These are phyloP conservation scores for Drosophila ercepeae DNA, from an alignment of 1,140 invertebrate genomes.

Conservation along the genomic window DNA sequence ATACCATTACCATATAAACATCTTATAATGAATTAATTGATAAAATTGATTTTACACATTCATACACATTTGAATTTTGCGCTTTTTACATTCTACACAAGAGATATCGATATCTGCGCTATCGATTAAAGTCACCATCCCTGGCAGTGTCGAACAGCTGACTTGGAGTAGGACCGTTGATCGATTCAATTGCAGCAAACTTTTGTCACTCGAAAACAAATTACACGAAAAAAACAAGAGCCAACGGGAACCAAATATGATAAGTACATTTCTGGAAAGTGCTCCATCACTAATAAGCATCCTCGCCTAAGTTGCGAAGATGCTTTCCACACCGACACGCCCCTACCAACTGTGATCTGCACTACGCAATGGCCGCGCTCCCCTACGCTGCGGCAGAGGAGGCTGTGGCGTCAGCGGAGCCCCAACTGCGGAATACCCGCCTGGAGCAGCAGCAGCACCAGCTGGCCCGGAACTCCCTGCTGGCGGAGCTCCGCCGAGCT, in stretches of 20 bases:
- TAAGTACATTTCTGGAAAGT: background rate
- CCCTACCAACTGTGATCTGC: background rate
- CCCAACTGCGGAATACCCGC: conserved; percentile 7
- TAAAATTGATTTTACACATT: too few relatives aligned
- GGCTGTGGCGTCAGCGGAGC: conserved; percentile 1
- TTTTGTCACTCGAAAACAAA: background rate
- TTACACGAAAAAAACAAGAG: background rate
- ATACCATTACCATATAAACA: too few relatives aligned
- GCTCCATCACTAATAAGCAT: background rate
- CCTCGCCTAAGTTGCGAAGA: background rate
- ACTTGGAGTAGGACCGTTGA: too few relatives aligned
- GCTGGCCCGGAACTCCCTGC: conserved; percentile 26
- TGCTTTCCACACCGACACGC: conserved; percentile 16
- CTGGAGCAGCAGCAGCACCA: conserved; percentile 41
- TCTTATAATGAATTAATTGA: too few relatives aligned
- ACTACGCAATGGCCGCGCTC: conserved; percentile 18
- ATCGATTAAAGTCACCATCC: too few relatives aligned
- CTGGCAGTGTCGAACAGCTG: too few relatives aligned
- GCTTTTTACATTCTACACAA: too few relatives aligned
- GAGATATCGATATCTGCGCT: too few relatives aligned
- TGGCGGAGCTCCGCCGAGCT: conserved; percentile 38
- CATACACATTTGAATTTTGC: too few relatives aligned
- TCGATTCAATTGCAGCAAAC: background rate
- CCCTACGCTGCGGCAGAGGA: background rate
- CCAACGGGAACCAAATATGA: background rate